Evolutionary conservation across 2,797 vertebrate genomes (phyloP).

Genomic region (Gouania willdenowi): DNA sequence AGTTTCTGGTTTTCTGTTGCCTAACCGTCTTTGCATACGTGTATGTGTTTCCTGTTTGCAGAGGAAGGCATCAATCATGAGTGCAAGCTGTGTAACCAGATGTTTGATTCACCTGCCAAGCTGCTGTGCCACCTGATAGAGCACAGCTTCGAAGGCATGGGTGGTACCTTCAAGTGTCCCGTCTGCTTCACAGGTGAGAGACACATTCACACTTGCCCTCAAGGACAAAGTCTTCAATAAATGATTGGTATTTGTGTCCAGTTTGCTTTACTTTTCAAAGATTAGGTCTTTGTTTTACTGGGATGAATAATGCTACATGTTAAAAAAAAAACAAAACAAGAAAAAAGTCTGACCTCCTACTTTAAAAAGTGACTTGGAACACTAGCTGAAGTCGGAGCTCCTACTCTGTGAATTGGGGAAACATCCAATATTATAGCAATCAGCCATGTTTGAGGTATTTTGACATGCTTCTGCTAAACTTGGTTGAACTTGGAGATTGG

Average conservation of each 20-base stretch:
- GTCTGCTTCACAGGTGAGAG: slow-evolving; percentile 99
- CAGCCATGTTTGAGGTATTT: too few relatives aligned
- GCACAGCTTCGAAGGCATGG: slow-evolving; percentile 99
- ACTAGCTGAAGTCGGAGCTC: too few relatives aligned
- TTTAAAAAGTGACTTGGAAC: too few relatives aligned
- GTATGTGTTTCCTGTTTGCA: slow-evolving; percentile 80
- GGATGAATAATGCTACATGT: too few relatives aligned
- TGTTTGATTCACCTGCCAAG: slow-evolving; percentile 99
- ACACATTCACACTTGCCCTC: slow-evolving; percentile 23
- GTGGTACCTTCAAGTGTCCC: slow-evolving; percentile 99
- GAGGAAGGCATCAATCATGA: slow-evolving; percentile 99
- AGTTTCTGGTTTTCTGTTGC: slow-evolving; percentile 61
- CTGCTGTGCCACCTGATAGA: slow-evolving; percentile 99
- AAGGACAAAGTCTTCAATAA: slow-evolving; percentile 36
- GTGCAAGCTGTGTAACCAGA: slow-evolving; percentile 99
- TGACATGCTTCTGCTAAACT: too few relatives aligned
- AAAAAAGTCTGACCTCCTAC: too few relatives aligned
- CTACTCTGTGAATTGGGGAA: too few relatives aligned
- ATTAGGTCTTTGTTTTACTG: too few relatives aligned
- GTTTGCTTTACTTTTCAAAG: too few relatives aligned
- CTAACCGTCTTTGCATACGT: slow-evolving; percentile 15
- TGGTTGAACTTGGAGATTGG: too few relatives aligned
- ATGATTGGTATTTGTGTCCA: slow-evolving; percentile 57
- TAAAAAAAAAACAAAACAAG: too few relatives aligned
- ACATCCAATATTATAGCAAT: too few relatives aligned